These are phyloP conservation scores for Hylaeus volcanicus DNA, from an alignment of 1,140 invertebrate genomes.

Conservation along the genomic window DNA sequence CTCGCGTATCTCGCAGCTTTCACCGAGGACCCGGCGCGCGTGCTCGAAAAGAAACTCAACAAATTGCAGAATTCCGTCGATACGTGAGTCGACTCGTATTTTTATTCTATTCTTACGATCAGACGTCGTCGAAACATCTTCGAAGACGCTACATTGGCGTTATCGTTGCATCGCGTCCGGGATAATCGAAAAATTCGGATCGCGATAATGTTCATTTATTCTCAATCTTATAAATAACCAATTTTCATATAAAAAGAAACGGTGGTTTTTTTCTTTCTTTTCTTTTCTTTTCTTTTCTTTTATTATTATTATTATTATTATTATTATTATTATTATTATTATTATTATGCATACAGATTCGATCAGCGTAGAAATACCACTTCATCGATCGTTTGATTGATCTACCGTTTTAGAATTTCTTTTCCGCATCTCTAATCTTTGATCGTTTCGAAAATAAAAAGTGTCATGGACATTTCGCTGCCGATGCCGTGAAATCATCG, in stretches of 20 bases:
- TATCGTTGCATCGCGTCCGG: not conserved
- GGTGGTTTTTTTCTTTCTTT: too few relatives aligned
- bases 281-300: too few relatives aligned
- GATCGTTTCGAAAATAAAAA: too few relatives aligned
- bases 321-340: too few relatives aligned
- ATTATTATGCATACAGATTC: too few relatives aligned
- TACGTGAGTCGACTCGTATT: slow-evolving; percentile 82
- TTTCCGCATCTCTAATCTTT: too few relatives aligned
- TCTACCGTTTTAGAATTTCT: too few relatives aligned
- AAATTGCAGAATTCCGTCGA: slow-evolving; percentile 82
- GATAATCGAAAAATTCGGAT: too few relatives aligned
- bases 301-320: too few relatives aligned
- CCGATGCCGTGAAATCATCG: not conserved
- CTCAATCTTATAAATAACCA: too few relatives aligned
- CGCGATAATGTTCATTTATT: too few relatives aligned
- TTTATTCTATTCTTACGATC: not conserved
- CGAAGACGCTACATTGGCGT: slow-evolving; percentile 12
- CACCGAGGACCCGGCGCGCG: slow-evolving; percentile 81
- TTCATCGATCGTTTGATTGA: not conserved
- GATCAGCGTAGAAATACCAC: not conserved
- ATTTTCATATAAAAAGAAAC: too few relatives aligned
- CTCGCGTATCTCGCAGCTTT: slow-evolving; percentile 83
- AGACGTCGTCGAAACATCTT: not conserved
- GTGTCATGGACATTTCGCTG: not conserved
- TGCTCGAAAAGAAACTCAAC: slow-evolving; percentile 82